phyloP scores from a whole-genome alignment of 2,797 vertebrate species.

The Acanthurus lineatus region DNA sequence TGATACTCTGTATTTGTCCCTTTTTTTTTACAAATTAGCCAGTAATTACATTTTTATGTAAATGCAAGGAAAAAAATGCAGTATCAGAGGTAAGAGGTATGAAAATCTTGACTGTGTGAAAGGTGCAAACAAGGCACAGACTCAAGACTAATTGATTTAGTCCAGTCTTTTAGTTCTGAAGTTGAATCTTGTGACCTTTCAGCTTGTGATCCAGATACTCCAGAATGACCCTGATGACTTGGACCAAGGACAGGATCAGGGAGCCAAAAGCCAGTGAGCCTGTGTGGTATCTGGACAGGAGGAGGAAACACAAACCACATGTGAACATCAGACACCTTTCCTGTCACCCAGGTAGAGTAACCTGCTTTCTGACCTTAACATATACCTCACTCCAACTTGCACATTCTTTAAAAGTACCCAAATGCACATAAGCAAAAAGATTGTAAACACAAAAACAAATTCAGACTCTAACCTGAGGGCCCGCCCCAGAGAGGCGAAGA shows the following conservation, averaged over 20 bases:
- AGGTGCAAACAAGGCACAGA: no score
- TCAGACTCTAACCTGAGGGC: constrained; percentile 89
- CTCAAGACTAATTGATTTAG: no score
- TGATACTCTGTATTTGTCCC: no score
- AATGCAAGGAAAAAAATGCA: background rate
- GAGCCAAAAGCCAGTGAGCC: constrained; percentile 96
- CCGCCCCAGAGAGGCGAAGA: constrained; percentile 92
- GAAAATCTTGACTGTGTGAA: no score
- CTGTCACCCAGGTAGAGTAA: background rate
- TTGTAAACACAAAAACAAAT: constrained; percentile 4
- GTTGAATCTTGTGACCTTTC: constrained; percentile 86
- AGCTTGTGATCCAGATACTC: constrained; percentile 96
- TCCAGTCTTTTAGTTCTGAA: background rate
- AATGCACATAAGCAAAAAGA: background rate
- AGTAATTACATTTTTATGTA: background rate
- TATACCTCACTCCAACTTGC: background rate
- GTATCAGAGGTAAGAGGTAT: no score
- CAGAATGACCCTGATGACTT: constrained; percentile 91
- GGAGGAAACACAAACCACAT: constrained; percentile 13
- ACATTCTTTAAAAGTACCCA: background rate
- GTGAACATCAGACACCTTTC: constrained; percentile 22
- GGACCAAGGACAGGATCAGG: constrained; percentile 92
- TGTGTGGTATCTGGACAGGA: constrained; percentile 92
- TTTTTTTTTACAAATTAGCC: background rate
- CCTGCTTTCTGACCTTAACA: constrained; percentile 9